A percentile compares a stretch with the other conserved stretches of the same genome.
phyloP scores from a whole-genome alignment of 2,113 vertebrate genomes.

The Guaruba guarouba region DNA sequence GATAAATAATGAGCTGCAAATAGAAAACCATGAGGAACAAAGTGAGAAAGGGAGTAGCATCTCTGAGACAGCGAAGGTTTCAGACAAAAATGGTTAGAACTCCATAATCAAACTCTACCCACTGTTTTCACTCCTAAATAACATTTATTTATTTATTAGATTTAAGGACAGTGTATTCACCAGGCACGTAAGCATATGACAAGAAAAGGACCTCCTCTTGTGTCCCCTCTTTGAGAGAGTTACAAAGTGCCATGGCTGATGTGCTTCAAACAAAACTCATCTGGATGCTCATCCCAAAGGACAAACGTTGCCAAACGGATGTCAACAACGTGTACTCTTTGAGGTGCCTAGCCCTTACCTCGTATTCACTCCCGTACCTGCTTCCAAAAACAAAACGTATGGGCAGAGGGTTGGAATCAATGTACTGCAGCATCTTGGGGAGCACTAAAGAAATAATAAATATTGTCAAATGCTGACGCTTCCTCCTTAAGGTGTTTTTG shows the following conservation, averaged over 20 bases:
- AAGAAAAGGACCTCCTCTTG: neutral
- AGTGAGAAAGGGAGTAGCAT: neutral
- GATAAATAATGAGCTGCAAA: neutral
- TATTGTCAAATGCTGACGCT: neutral
- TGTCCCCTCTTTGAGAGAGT: neutral
- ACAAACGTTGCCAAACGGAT: neutral
- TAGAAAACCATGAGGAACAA: neutral
- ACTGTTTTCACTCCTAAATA: neutral
- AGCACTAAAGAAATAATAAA: slow-evolving; percentile 28
- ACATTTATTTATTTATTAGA: neutral
- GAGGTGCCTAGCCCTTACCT: neutral
- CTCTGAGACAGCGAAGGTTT: neutral
- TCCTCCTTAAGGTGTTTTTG: slow-evolving; percentile 53
- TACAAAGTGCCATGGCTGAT: neutral
- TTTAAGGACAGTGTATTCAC: neutral
- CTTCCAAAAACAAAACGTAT: neutral
- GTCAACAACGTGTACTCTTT: neutral
- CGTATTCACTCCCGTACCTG: neutral
- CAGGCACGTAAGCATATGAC: neutral
- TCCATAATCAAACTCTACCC: neutral
- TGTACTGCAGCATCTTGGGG: neutral
- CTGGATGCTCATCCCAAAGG: neutral
- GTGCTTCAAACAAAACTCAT: neutral
- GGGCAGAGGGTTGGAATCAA: neutral
- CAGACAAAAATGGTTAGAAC: neutral